Evolutionary conservation across 2,113 vertebrate genomes (phyloP).

Genomic region (Pangasianodon hypophthalmus): DNA sequence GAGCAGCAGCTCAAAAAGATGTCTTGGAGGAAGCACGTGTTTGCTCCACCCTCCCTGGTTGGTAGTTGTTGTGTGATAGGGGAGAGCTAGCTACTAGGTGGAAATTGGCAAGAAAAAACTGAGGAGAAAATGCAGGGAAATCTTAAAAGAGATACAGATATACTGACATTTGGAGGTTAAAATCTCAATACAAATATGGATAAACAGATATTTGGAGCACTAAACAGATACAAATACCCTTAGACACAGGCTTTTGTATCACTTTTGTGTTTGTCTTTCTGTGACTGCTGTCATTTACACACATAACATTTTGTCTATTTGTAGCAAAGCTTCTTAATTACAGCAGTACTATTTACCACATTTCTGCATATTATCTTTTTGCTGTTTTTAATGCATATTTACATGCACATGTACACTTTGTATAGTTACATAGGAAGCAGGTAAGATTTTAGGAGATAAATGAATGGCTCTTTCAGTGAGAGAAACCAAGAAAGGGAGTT

Average conservation of each 20-base stretch:
- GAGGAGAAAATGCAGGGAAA: background rate
- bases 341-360: slow-evolving; percentile 53
- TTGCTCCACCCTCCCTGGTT: background rate
- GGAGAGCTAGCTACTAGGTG: background rate
- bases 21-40: background rate
- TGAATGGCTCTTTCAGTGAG: slow-evolving; percentile 1
- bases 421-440: background rate
- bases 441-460: background rate
- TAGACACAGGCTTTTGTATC: slow-evolving; percentile 46
- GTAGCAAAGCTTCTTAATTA: background rate
- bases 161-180: background rate
- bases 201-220: background rate
- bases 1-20: background rate
- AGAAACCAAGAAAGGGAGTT: slow-evolving; percentile 35
- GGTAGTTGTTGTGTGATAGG: background rate
- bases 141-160: background rate
- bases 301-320: background rate
- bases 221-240: background rate
- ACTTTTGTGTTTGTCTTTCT: slow-evolving; percentile 17
- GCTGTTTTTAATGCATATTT: background rate
- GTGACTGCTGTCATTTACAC: slow-evolving; percentile 4
- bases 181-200: background rate
- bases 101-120: background rate
- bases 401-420: background rate
- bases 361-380: background rate